Conservation (phyloP, 2,113 vertebrate genomes). For the Nicator chloris region DNA sequence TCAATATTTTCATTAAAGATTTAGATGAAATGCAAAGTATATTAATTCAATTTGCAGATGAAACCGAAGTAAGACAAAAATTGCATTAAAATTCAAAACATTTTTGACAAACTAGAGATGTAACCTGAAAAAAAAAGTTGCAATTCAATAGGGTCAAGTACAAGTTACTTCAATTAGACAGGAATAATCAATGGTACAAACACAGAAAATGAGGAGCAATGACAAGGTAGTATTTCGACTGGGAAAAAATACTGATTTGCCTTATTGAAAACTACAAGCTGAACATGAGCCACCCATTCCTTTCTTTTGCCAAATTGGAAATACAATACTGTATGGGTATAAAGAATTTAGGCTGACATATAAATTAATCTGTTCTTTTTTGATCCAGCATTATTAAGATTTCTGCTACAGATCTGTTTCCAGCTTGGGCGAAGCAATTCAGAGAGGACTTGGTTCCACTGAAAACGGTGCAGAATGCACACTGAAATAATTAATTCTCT, state of each 20-base stretch:
- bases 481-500: neutral
- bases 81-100: conserved; percentile 10
- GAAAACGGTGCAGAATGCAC: neutral
- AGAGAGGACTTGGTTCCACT: neutral
- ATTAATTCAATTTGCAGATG: neutral
- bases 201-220: neutral
- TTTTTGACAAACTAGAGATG: neutral
- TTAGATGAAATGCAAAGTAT: neutral
- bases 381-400: neutral
- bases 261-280: neutral
- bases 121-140: neutral
- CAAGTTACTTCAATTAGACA: neutral
- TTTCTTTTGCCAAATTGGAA: neutral
- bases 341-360: neutral
- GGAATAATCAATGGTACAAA: conserved; percentile 7
- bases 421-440: neutral
- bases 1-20: conserved; percentile 25
- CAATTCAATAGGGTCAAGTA: conserved; percentile 17
- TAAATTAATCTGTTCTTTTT: neutral
- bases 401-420: neutral
- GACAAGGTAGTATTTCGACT: neutral
- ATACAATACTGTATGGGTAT: neutral
- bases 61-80: neutral
- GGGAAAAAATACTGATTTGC: neutral
- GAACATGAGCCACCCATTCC: neutral